Conservation (phyloP, 2,888 invertebrate species). For the Aproaerema taeniolella region DNA sequence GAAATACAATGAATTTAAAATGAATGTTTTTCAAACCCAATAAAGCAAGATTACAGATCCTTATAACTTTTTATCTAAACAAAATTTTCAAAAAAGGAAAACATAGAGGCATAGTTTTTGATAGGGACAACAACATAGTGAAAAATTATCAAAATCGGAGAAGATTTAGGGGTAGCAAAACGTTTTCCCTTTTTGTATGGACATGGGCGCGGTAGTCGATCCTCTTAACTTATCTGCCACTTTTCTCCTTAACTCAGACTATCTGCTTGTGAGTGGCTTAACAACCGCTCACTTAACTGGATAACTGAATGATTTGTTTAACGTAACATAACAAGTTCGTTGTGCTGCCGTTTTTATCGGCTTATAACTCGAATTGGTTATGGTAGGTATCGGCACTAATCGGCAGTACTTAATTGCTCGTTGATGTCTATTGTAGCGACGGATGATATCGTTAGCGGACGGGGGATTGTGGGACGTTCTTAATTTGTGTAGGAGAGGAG, state of each 20-base stretch:
- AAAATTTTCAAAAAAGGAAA: too few species aligned
- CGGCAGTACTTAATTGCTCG: conserved; percentile 7
- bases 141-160: too few species aligned
- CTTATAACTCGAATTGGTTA: conserved; percentile 6
- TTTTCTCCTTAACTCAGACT: conserved; percentile 64
- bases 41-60: too few species aligned
- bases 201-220: too few species aligned
- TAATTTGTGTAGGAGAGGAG: conserved; percentile 14
- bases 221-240: conserved; percentile 65
- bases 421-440: conserved; percentile 12
- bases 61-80: too few species aligned
- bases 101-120: too few species aligned
- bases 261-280: conserved; percentile 43
- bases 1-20: too few species aligned
- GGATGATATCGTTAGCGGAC: conserved; percentile 1
- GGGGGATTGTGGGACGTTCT: not conserved
- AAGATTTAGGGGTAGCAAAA: too few species aligned
- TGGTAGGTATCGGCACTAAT: conserved; percentile 7
- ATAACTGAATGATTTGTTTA: conserved; percentile 46
- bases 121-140: too few species aligned
- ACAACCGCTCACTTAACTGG: conserved; percentile 47
- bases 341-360: conserved; percentile 5
- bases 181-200: too few species aligned
- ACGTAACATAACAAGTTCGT: conserved; percentile 24
- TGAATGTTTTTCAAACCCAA: too few species aligned